These are phyloP conservation scores for Setophaga coronata DNA, from an alignment of 2,113 vertebrate species.

Conservation along the genomic window DNA sequence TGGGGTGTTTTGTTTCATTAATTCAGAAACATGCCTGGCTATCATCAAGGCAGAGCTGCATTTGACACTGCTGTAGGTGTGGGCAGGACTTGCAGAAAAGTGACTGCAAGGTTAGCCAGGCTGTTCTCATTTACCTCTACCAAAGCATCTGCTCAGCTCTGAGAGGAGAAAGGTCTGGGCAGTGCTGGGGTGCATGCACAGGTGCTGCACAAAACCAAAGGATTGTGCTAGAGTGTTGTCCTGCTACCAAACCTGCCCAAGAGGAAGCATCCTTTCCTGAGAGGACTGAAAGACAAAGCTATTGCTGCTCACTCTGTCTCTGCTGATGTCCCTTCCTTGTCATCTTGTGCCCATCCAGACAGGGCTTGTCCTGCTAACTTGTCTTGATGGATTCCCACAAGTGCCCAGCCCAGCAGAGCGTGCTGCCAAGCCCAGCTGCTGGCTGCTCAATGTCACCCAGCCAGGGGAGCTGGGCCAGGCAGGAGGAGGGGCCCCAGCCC, in stretches of 20 bases:
- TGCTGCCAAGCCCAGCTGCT: constrained; percentile 13
- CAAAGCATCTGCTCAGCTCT: not conserved
- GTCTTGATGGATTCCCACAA: not conserved
- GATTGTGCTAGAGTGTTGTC: not conserved
- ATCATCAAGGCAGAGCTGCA: rapidly evolving
- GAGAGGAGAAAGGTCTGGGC: not conserved
- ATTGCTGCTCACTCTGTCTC: not conserved
- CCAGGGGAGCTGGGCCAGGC: not conserved
- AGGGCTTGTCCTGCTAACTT: not conserved
- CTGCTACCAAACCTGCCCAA: not conserved
- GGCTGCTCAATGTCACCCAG: constrained; percentile 1
- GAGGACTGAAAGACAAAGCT: not conserved
- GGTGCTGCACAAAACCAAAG: not conserved
- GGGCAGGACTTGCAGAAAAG: not conserved
- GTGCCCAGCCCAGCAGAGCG: not conserved
- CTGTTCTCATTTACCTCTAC: not conserved
- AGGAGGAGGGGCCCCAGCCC: not conserved
- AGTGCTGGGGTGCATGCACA: not conserved
- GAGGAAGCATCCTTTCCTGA: not conserved
- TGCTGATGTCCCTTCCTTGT: not conserved
- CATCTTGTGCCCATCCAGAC: rapidly evolving
- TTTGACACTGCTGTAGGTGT: not conserved
- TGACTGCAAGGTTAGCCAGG: rapidly evolving
- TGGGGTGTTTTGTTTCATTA: not conserved
- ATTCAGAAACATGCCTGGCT: not conserved